Evolutionary conservation across 2,113 vertebrate species (phyloP), one percentile per base, ranked within the genome.

Genomic region (Phrynosoma blainvillii): DNA sequence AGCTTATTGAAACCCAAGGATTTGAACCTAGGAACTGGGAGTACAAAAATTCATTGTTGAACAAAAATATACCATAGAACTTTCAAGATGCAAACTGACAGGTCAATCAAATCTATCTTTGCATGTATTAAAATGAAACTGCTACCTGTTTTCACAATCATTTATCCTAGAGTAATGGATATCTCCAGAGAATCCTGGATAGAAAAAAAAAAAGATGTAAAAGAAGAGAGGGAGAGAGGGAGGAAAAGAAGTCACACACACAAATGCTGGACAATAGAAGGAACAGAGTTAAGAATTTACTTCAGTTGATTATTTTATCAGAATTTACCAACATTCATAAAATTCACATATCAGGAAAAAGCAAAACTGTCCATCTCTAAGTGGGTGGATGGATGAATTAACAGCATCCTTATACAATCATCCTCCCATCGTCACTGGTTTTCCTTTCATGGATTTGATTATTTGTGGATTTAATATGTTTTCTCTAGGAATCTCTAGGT

Each of bases 31-130:
- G 1, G 74, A 65, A 75, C 83, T 21, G 73, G 25, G 90, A 90
- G 75, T 86, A 79, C 84, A 90, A 89, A 89, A 84, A 89, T 85
- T 93, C 88, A 32, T 25, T 81, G 62, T 85, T 76, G 52, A 81
- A 25, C 54, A 74, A 81, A 70, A 59, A 56, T 59, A 87, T 40
- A 18, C 73, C 25, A 47, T 0, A 20, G 36, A 62, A 81, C 52
- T n/a, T 87, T 81, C 23, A 81, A 74, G 79, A 81, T 47, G 78
- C 25, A 42, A 62, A 65, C 68, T 81, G 70, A 74, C 54, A 87
- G n/a, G 66, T 59, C 78, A 81, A 87, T 73, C 78, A 73, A 87
- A 80, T 3, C n/a, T 70, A 2, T 27, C n/a, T 71, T 27, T 59
- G n/a, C 62, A 32, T 79, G 84, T 92, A 82, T 82, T 83, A 80